Conservation (phyloP, 2,888 invertebrate species). For the Hedya salicella region DNA sequence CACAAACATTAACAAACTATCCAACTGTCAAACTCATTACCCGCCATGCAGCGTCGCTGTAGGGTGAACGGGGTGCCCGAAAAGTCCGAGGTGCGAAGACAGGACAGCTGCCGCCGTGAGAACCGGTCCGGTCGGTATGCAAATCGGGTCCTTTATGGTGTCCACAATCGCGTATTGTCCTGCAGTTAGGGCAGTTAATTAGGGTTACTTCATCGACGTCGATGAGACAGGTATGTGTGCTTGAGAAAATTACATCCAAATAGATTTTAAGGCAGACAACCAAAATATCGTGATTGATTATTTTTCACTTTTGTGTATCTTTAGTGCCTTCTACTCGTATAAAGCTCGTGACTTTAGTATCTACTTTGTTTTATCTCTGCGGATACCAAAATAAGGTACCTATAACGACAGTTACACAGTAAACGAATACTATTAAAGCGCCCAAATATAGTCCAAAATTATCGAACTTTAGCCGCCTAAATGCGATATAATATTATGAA, state of each 20-base stretch:
- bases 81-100: conserved; percentile 40
- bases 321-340: too few relatives aligned
- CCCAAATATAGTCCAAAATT: too few relatives aligned
- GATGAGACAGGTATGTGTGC: not conserved
- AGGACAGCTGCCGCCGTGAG: conserved; percentile 61
- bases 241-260: not conserved
- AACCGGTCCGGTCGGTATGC: conserved; percentile 78
- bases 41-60: conserved; percentile 15
- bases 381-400: too few relatives aligned
- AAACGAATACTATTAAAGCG: too few relatives aligned
- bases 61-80: conserved; percentile 4
- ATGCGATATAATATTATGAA: too few relatives aligned
- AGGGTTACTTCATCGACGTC: conserved; percentile 2
- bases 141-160: conserved; percentile 73
- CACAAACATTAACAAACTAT: not conserved
- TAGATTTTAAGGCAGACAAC: too few relatives aligned
- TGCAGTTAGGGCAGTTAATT: conserved; percentile 46
- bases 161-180: conserved; percentile 75
- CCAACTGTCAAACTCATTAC: conserved; percentile 19
- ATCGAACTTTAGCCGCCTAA: too few relatives aligned
- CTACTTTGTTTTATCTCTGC: too few relatives aligned
- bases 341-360: too few relatives aligned
- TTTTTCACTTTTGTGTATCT: too few relatives aligned
- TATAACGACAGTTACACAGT: too few relatives aligned
- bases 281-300: too few relatives aligned